Percentiles rank a stretch among this genome's conserved stretches.
Conservation (phyloP, 2,113 vertebrate genomes). For the Lampris megalopsis region DNA sequence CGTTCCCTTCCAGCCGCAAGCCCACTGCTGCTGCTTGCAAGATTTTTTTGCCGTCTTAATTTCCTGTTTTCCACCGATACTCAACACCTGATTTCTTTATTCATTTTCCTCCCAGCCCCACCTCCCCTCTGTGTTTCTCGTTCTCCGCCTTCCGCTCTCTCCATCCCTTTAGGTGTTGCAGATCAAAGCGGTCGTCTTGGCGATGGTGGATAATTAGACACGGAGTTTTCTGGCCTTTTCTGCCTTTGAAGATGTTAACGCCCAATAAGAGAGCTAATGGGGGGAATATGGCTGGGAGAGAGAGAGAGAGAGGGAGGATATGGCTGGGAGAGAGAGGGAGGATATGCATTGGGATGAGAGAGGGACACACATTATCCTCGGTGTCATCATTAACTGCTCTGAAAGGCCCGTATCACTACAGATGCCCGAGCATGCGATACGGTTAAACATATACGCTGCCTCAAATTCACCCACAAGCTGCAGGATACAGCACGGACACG, state of each 20-base stretch:
- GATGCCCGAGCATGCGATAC: neutral
- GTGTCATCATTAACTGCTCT: constrained; percentile 14
- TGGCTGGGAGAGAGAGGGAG: neutral
- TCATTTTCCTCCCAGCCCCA: constrained; percentile 13
- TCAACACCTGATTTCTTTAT: constrained; percentile 33
- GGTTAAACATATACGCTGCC: neutral
- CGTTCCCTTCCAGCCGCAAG: constrained; percentile 14
- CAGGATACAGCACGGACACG: neutral
- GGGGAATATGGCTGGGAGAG: neutral
- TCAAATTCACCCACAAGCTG: neutral
- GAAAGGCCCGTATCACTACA: constrained; percentile 5
- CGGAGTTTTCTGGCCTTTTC: constrained; percentile 46
- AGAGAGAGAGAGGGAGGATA: neutral
- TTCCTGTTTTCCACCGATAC: constrained; percentile 53
- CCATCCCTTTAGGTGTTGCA: constrained; percentile 38
- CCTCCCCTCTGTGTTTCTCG: constrained; percentile 5
- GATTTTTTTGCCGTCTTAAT: constrained; percentile 54
- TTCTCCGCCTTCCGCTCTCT: neutral
- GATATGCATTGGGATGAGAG: constrained; percentile 19
- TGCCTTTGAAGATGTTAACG: constrained; percentile 54
- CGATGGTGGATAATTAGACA: constrained; percentile 57
- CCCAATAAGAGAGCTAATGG: constrained; percentile 17
- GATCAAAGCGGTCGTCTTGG: constrained; percentile 57
- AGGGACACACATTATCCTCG: constrained; percentile 19
- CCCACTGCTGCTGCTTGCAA: constrained; percentile 31